These are phyloP conservation scores for Odontesthes bonariensis DNA, from an alignment of 2,113 vertebrate species.

Conservation along the genomic window DNA sequence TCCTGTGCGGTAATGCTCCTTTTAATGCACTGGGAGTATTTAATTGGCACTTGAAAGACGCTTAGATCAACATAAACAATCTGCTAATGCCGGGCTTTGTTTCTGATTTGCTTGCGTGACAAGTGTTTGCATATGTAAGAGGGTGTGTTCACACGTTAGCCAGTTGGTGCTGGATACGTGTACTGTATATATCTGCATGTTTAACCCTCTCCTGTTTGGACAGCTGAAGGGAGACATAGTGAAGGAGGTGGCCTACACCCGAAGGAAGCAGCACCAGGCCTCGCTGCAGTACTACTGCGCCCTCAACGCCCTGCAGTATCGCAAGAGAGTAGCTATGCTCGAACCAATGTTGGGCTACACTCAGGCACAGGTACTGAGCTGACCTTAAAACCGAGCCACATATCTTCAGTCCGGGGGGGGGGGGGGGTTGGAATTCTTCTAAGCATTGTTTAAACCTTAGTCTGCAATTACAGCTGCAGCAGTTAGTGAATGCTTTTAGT, in stretches of 20 bases:
- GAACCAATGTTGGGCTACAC: slow-evolving; percentile 96
- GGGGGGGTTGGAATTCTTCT: neutral
- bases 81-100: slow-evolving; percentile 3
- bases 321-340: slow-evolving; percentile 94
- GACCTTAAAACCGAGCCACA: neutral
- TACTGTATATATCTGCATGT: slow-evolving; percentile 6
- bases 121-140: slow-evolving; percentile 41
- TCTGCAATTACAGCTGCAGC: neutral
- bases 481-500: neutral
- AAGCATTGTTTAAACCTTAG: neutral
- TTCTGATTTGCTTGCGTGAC: slow-evolving; percentile 28
- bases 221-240: slow-evolving; percentile 91
- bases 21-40: slow-evolving; percentile 35
- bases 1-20: slow-evolving; percentile 8
- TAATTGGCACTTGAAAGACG: slow-evolving; percentile 19
- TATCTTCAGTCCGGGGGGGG: no score
- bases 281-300: slow-evolving; percentile 97
- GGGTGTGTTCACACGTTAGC: neutral
- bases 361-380: slow-evolving; percentile 87
- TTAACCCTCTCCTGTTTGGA: slow-evolving; percentile 30
- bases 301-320: slow-evolving; percentile 95
- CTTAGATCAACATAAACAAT: slow-evolving; percentile 23
- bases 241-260: slow-evolving; percentile 91
- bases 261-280: slow-evolving; percentile 95
- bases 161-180: neutral